These are phyloP conservation scores for Sphinx pinastri DNA, from an alignment of 2,888 invertebrate species.

Conservation along the genomic window DNA sequence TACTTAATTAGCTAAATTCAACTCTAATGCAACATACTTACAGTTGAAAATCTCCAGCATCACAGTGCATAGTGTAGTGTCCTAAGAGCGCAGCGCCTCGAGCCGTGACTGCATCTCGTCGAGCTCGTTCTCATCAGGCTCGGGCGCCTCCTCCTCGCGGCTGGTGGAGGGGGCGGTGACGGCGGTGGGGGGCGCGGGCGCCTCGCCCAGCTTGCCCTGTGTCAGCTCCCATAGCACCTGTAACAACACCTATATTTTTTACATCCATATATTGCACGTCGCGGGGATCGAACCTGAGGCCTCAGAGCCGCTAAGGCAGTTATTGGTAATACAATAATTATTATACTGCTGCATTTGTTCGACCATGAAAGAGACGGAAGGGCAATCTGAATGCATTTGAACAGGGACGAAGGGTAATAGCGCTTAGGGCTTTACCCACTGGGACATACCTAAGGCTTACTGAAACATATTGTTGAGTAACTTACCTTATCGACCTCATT, in stretches of 20 bases:
- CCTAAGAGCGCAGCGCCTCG: constrained; percentile 93
- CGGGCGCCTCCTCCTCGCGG: constrained; percentile 79
- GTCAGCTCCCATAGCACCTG: constrained; percentile 94
- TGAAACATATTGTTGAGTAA: not conserved
- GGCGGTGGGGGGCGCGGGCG: constrained; percentile 89
- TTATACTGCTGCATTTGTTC: too few species aligned
- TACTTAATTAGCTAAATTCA: too few species aligned
- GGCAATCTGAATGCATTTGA: too few species aligned
- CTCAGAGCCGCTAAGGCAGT: too few species aligned
- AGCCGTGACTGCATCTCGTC: constrained; percentile 96
- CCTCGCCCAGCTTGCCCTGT: constrained; percentile 95
- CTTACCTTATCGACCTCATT: constrained; percentile 94
- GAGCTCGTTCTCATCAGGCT: constrained; percentile 92
- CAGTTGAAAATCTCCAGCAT: not conserved
- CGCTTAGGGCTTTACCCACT: too few species aligned
- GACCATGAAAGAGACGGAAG: too few species aligned
- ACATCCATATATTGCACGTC: too few species aligned
- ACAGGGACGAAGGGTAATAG: too few species aligned
- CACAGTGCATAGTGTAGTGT: not conserved
- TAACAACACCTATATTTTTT: not conserved
- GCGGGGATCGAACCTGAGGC: too few species aligned
- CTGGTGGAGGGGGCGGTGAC: constrained; percentile 81
- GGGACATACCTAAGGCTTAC: too few species aligned
- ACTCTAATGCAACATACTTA: too few species aligned
- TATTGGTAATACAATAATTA: too few species aligned